Conservation (phyloP, 1,140 invertebrate genomes). For the Solenopsis invicta region DNA sequence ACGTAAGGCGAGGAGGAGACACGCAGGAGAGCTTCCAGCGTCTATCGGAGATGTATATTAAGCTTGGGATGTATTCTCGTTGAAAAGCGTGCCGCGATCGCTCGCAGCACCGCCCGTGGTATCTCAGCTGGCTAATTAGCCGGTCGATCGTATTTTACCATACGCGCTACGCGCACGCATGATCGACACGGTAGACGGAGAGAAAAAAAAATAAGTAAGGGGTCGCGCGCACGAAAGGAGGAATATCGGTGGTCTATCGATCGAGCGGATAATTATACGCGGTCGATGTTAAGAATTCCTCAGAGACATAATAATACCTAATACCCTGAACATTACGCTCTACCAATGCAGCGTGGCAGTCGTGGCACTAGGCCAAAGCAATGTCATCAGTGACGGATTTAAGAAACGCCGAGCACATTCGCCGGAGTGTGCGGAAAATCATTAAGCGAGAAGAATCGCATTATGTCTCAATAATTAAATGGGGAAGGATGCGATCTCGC, state of each 20-base stretch:
- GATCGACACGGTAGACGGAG: background rate
- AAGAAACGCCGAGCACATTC: background rate
- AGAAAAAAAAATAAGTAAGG: constrained; percentile 27
- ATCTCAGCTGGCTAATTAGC: constrained; percentile 50
- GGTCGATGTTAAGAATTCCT: constrained; percentile 57
- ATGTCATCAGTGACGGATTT: constrained; percentile 10
- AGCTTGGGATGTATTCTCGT: constrained; percentile 10
- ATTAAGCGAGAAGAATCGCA: background rate
- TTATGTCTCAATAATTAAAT: background rate
- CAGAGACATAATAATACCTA: constrained; percentile 41
- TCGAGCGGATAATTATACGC: constrained; percentile 51
- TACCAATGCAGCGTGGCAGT: background rate
- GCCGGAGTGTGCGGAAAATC: no score
- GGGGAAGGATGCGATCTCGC: background rate
- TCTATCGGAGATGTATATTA: constrained; percentile 47
- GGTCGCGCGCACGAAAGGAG: constrained; percentile 33
- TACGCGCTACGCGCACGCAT: constrained; percentile 36
- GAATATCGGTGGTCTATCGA: constrained; percentile 50
- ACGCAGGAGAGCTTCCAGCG: background rate
- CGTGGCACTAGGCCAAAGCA: background rate
- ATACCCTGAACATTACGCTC: constrained; percentile 15
- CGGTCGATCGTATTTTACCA: constrained; percentile 44
- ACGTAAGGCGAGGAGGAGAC: background rate
- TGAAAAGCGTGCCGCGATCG: constrained; percentile 27
- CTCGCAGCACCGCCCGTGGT: background rate